phyloP scores from a whole-genome alignment of 2,113 vertebrate species.

The Carassius auratus region DNA sequence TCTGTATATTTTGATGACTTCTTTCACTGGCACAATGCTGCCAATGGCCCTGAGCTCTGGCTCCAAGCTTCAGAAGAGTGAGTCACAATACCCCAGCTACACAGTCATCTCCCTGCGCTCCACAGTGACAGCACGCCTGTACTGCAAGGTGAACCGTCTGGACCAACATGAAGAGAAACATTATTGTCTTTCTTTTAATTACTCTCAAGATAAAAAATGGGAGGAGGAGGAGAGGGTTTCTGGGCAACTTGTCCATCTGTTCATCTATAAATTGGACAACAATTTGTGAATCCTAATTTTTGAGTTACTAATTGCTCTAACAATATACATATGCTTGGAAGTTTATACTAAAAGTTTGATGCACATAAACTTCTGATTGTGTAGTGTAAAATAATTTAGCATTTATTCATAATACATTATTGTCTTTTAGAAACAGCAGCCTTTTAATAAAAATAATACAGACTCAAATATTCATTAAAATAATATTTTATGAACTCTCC shows the following conservation, averaged over 20 bases:
- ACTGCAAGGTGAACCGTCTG: slow-evolving; percentile 59
- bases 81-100: slow-evolving; percentile 63
- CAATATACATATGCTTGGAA: neutral
- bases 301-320: neutral
- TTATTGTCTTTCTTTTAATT: slow-evolving; percentile 43
- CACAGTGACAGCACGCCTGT: slow-evolving; percentile 38
- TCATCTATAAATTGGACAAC: neutral
- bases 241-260: slow-evolving; percentile 45
- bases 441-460: neutral
- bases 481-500: no score
- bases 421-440: neutral
- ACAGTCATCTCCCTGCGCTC: slow-evolving; percentile 54
- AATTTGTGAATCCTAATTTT: slow-evolving; percentile 9
- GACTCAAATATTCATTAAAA: no score
- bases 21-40: slow-evolving; percentile 46
- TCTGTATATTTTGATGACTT: slow-evolving; percentile 46
- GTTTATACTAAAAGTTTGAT: neutral
- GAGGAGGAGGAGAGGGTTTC: slow-evolving; percentile 25
- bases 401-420: no score
- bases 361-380: neutral
- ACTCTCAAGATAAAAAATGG: slow-evolving; percentile 34
- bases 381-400: neutral
- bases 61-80: slow-evolving; percentile 59
- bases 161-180: slow-evolving; percentile 33
- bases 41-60: slow-evolving; percentile 62